Base-by-base conservation (phyloP, 2,888 invertebrate genomes). In the Patella pellucida region DNA sequence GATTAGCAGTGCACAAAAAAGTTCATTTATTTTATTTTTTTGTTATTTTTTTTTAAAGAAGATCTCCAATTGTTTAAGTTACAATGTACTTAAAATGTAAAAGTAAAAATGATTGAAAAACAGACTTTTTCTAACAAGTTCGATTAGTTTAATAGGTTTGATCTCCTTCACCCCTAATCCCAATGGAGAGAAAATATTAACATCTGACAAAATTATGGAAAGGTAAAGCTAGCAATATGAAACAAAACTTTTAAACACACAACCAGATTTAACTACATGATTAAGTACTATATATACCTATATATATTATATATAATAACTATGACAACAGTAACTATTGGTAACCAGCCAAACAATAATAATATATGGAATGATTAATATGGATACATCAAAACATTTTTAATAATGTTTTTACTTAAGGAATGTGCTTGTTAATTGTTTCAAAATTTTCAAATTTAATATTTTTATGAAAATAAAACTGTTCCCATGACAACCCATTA, bases 241-340 rank as follows among this genome's bases (percentile, higher is more conserved):
- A 62, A 62, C 62, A 62, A 62, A 62, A 62, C 62, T 62, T 62
- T 23, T 14, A 62, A 41, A 62, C 62, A 62, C 62, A 62, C 19
- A 62, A 62, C 62, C 62, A 62, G 62, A 62, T 23, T 62, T 41
- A 62, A 23, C 19, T 62, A 62, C 62, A 62, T 62, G 62, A 62
- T 62, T 62, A 62, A 62, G 62, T 62, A 62, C 62, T 62, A 62
- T 62, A 62, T 62, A 62, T 62, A 62, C 41, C 41, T 41, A 62
- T 62, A 62, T 62, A 19, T 62, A 62, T 62, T 41, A 62, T 62
- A 62, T 62, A 23, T 62, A 23, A 23, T 62, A 23, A 62, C 23
- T 23, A 23, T 62, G 62, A 62, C 62, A 62, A 62, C 62, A 62
- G 62, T 62, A 62, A 62, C 62, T 62, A 62, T 11, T 41, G 14